Base-by-base conservation (phyloP, 2,113 vertebrate genomes). In the Urocolius indicus region DNA sequence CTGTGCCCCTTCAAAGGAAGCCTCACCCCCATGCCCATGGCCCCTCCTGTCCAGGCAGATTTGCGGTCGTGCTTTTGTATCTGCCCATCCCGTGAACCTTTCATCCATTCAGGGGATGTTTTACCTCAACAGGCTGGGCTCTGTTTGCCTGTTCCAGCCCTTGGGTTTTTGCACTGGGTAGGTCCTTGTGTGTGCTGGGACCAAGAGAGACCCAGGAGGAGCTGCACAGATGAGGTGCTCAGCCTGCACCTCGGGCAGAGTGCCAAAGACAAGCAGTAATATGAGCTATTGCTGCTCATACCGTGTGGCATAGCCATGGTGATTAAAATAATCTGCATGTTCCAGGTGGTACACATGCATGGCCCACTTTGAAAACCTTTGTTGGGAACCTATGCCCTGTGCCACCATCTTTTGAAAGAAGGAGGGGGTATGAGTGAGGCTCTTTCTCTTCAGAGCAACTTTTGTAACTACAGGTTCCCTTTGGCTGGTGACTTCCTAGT, bases 1-100 rank as follows among this genome's bases (percentile, higher is more conserved):
- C 32, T 36, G 41, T 55, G 72, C 4, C 75, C 19, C 32, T 0
- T 0, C 68, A 19, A 2, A 41, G 6, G 46, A 49, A n/a, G 10
- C 14, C 2, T 65, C 22, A 23, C 7, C 6, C 27, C 4, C 6
- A 6, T 1, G 1, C 23, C 65, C 13, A 4, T 15, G 10, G 38
- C 11, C n/a, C 17, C n/a, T 52, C 67, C 46, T 23, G 22, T 30
- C 41, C 52, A 45, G 63, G 69, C 27, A 27, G 1, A 27, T 36
- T 65, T 23, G 62, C 6, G 43, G 26, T 32, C 34, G 1, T 16
- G 0, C 11, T 51, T 38, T 13, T 9, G 34, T 19, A 24, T 51
- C 78, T 32, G 36, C 78, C 21, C 29, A 43, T 58, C 43, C 68
- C 49, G 4, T 9, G 57, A 32, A 29, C 17, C 7, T 24, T 58